These are phyloP conservation scores for Thamnophis elegans DNA, from an alignment of 2,797 vertebrate genomes.

Conservation along the genomic window DNA sequence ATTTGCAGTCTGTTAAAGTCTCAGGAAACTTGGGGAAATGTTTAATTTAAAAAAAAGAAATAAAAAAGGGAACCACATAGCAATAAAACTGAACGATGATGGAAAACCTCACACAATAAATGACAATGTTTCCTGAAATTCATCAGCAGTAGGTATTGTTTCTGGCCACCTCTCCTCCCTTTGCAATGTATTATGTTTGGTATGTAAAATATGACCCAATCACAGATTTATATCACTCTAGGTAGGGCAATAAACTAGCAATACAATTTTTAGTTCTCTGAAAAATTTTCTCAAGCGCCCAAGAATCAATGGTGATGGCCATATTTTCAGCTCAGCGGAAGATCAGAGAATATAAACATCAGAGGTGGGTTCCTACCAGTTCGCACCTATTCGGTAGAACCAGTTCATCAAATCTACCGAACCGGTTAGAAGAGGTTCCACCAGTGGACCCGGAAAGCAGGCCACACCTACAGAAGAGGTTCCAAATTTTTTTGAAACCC, in stretches of 20 bases:
- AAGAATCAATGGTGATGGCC: neutral
- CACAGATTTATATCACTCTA: neutral
- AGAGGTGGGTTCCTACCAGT: too few species aligned
- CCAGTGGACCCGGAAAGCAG: too few species aligned
- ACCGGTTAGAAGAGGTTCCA: too few species aligned
- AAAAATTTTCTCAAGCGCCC: neutral
- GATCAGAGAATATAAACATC: neutral
- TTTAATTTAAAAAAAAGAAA: neutral
- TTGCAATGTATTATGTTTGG: neutral
- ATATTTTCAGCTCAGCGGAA: neutral
- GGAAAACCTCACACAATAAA: neutral
- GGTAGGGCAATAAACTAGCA: neutral
- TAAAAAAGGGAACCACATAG: neutral
- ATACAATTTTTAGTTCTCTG: neutral
- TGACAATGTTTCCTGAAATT: neutral
- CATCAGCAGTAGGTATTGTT: neutral
- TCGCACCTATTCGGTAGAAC: too few species aligned
- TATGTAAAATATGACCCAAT: neutral
- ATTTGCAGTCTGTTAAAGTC: neutral
- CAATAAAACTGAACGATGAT: neutral
- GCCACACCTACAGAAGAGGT: too few species aligned
- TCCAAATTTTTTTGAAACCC: too few species aligned
- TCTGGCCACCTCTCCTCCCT: neutral
- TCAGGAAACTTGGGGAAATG: neutral
- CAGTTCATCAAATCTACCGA: too few species aligned